Conservation (phyloP, 2,113 vertebrate species). For the Rana temporaria region DNA sequence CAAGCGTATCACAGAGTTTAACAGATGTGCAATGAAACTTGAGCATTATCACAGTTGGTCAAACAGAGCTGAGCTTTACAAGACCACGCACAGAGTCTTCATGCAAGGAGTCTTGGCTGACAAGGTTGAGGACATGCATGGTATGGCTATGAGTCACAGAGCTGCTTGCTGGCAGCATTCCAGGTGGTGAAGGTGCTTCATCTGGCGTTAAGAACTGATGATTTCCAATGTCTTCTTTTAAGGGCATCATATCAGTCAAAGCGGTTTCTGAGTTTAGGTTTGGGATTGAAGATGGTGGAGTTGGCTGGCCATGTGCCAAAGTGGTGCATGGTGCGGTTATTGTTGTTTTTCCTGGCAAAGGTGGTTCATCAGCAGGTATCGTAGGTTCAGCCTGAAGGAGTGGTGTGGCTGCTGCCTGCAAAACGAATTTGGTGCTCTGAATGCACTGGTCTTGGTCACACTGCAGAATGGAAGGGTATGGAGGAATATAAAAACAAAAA, state of each 20-base stretch:
- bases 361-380: constrained; percentile 83
- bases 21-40: constrained; percentile 58
- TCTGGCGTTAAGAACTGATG: constrained; percentile 95
- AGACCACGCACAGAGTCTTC: constrained; percentile 95
- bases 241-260: constrained; percentile 81
- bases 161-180: constrained; percentile 85
- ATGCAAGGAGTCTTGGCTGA: constrained; percentile 94
- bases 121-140: constrained; percentile 86
- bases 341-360: constrained; percentile 78
- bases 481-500: constrained; percentile 52
- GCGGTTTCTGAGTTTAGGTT: constrained; percentile 84
- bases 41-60: constrained; percentile 64
- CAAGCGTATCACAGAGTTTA: constrained; percentile 62
- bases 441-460: constrained; percentile 99
- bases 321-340: constrained; percentile 82
- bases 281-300: constrained; percentile 90
- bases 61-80: constrained; percentile 97
- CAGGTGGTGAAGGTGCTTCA: constrained; percentile 87
- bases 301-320: constrained; percentile 90
- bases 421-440: constrained; percentile 99
- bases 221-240: constrained; percentile 79
- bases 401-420: constrained; percentile 94
- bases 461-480: constrained; percentile 73
- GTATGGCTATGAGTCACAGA: constrained; percentile 87
- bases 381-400: constrained; percentile 91